A percentile compares a stretch with the other conserved stretches of the same genome.
Evolutionary conservation across 2,797 vertebrate species (phyloP).

Genomic region (Sebastiscus albofasciatus): DNA sequence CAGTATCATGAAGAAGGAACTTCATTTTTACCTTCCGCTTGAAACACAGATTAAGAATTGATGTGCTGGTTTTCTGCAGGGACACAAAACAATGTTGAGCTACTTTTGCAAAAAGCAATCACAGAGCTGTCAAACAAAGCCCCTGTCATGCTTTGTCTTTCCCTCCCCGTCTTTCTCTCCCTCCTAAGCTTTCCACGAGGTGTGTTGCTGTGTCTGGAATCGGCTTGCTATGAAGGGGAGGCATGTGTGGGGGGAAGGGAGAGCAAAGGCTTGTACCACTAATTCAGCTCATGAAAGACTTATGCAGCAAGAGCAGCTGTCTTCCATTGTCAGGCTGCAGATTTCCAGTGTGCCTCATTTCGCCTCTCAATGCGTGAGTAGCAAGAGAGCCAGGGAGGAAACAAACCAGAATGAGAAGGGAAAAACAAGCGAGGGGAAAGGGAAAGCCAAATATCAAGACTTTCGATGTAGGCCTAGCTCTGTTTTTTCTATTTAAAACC

Average conservation of each 20-base stretch:
- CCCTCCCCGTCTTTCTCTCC: constrained; percentile 33
- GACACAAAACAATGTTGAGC: constrained; percentile 45
- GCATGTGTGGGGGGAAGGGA: constrained; percentile 69
- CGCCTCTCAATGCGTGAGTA: constrained; percentile 79
- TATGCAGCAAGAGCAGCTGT: constrained; percentile 85
- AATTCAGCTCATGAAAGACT: constrained; percentile 88
- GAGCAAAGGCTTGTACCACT: constrained; percentile 77
- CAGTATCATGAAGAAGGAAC: background rate
- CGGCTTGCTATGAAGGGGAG: constrained; percentile 58
- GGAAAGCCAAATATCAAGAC: constrained; percentile 55
- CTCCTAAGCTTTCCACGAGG: constrained; percentile 71
- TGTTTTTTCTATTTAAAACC: constrained; percentile 61
- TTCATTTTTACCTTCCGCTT: background rate
- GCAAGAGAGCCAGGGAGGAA: constrained; percentile 67
- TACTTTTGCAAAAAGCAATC: constrained; percentile 65
- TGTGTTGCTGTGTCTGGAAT: constrained; percentile 72
- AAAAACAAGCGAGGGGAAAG: constrained; percentile 25
- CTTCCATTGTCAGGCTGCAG: constrained; percentile 85
- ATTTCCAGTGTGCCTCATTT: constrained; percentile 86
- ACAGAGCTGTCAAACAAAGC: constrained; percentile 79
- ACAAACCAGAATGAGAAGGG: constrained; percentile 53
- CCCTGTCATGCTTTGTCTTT: constrained; percentile 70
- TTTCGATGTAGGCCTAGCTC: constrained; percentile 38
- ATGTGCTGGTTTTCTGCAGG: constrained; percentile 24
- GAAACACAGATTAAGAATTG: constrained; percentile 31